Percentiles rank a stretch among this genome's conserved stretches.
phyloP scores from a whole-genome alignment of 23 tunicate species.

The Halocynthia aurantium region DNA sequence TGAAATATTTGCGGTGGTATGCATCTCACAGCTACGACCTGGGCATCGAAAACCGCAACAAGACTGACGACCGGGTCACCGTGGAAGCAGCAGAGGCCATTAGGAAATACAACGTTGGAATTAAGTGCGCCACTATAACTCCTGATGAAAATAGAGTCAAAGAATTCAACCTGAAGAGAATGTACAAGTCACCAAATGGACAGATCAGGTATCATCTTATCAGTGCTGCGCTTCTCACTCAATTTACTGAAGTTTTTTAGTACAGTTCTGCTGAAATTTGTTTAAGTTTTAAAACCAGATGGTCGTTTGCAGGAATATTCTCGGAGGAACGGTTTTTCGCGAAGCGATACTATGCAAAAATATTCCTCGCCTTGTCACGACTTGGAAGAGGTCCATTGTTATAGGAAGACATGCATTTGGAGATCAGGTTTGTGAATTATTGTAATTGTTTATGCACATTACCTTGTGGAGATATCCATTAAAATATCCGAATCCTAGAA shows the following conservation, averaged over 20 bases:
- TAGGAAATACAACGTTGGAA: conserved; percentile 82
- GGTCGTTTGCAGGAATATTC: conserved; percentile 51
- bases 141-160: conserved; percentile 95
- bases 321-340: conserved; percentile 96
- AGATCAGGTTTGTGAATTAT: conserved; percentile 57
- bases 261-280: neutral
- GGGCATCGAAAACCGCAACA: conserved; percentile 72
- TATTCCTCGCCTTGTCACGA: conserved; percentile 85
- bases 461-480: no score
- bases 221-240: no score
- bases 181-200: conserved; percentile 98
- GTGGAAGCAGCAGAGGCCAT: conserved; percentile 92
- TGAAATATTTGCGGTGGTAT: neutral
- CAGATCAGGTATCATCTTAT: conserved; percentile 54
- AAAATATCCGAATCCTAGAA: no score
- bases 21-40: conserved; percentile 54
- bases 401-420: conserved; percentile 94
- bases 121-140: conserved; percentile 96
- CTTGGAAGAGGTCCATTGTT: conserved; percentile 91
- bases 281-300: neutral
- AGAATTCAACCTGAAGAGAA: conserved; percentile 84
- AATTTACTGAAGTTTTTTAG: no score
- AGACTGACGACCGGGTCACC: conserved; percentile 88
- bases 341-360: conserved; percentile 91
- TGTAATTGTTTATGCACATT: neutral